These are phyloP conservation scores for Plecotus auritus DNA, from an alignment of 2,113 vertebrate genomes.

Conservation along the genomic window DNA sequence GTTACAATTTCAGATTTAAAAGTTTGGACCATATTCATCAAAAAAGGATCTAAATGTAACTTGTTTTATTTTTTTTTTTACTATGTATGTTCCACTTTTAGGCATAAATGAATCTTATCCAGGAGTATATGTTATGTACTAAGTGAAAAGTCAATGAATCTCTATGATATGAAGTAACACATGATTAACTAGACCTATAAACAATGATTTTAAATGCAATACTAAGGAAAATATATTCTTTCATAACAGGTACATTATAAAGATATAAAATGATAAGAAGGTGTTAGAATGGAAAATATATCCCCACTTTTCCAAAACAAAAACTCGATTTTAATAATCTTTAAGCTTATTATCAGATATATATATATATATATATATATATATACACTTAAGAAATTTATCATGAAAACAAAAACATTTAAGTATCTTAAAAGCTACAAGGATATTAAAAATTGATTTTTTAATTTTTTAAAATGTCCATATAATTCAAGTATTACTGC, in stretches of 20 bases:
- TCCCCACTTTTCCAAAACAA: not conserved
- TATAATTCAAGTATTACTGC: not conserved
- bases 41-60: not conserved
- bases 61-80: not conserved
- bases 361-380: not conserved
- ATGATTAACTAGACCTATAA: not conserved
- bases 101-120: not conserved
- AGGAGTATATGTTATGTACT: not conserved
- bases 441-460: not conserved
- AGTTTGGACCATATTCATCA: not conserved
- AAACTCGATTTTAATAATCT: not conserved
- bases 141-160: not conserved
- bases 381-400: not conserved
- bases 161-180: not conserved
- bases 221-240: not conserved
- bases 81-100: not conserved
- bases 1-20: not conserved
- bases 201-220: not conserved
- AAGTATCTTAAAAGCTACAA: not conserved
- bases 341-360: not conserved
- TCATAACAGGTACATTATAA: not conserved
- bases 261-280: not conserved
- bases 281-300: not conserved
- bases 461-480: not conserved
- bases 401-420: not conserved